Base-by-base conservation (phyloP, 2,888 invertebrate genomes). In the Zygaena filipendulae region DNA sequence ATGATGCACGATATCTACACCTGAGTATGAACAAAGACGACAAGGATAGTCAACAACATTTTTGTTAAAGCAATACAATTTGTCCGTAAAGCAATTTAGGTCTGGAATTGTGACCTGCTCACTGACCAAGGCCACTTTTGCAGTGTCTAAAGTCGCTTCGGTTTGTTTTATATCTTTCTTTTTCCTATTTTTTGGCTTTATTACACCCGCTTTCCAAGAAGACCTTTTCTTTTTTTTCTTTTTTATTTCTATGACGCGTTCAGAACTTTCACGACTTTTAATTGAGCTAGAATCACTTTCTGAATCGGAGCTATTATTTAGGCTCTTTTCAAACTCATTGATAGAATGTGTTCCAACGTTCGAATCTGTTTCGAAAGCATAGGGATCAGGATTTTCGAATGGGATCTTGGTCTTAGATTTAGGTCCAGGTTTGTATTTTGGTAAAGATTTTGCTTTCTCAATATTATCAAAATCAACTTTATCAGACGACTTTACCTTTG, bases 1-100 rank as follows among this genome's bases (percentile, higher is more conserved):
- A 67, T 90, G 90, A 20, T 79, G 69, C 1, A 88, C 84, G 21
- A 90, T 86, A 30, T 82, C 81, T 37, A 69, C 74, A 0, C 87
- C 86, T 10, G 45, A 58, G 42, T 80, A 87, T 0, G 51, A 35
- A 49, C 90, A 90, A 7, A 87, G 52, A 33, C 85, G 80, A 47
- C 90, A 90, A 7, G 68, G 56, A 40, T 82, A 82, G 14, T 49
- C 55, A 2, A 44, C 48, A 9, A 61, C 48, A 22, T 59, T 58
- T 39, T 64, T 62, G 21, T 49, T 43, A 42, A 77, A 77, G 37
- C 74, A 81, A 41, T 83, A 81, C 4, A 49, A 47, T 41, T 59
- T 69, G 38, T 82, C 79, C 6, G 60, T 69, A 29, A 67, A 79
- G 39, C 64, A 68, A 31, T 56, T 47, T 11, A 36, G 27, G 42